A percentile compares a stretch with the other conserved stretches of the same genome.
Conservation (phyloP, 2,888 invertebrate genomes). For the Drosophila sordidula region DNA sequence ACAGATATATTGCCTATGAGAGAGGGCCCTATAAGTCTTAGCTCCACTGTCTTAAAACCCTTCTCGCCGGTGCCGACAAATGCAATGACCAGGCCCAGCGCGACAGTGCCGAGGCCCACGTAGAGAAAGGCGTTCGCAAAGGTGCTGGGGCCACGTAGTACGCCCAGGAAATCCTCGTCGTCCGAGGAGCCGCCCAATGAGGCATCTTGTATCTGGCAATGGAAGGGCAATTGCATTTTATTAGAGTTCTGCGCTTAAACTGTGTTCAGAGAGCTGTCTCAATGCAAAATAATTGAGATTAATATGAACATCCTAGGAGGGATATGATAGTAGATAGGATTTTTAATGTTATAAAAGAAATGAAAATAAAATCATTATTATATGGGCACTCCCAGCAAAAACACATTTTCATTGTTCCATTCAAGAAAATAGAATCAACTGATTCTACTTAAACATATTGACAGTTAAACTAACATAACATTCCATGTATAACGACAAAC, state of each 20-base stretch:
- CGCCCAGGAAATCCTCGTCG: constrained; percentile 89
- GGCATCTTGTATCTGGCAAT: constrained; percentile 91
- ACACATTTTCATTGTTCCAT: too few species aligned
- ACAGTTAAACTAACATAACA: too few species aligned
- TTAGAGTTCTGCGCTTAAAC: not conserved
- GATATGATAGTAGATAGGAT: too few species aligned
- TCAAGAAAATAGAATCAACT: too few species aligned
- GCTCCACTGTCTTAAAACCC: constrained; percentile 93
- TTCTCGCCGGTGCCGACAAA: constrained; percentile 96
- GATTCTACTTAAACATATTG: too few species aligned
- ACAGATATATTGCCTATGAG: constrained; percentile 86
- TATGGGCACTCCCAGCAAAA: too few species aligned
- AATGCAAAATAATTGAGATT: constrained; percentile 1
- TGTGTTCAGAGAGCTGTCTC: constrained; percentile 17
- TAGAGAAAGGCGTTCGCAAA: constrained; percentile 94
- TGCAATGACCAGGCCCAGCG: constrained; percentile 93
- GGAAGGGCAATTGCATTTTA: constrained; percentile 10
- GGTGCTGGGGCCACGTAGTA: constrained; percentile 90
- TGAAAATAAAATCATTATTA: too few species aligned
- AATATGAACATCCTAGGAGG: too few species aligned
- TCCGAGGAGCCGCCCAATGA: constrained; percentile 92
- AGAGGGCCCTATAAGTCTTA: constrained; percentile 94
- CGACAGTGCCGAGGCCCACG: constrained; percentile 93
- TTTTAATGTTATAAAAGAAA: too few species aligned
- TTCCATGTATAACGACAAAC: too few species aligned